A percentile compares a stretch with the other conserved stretches of the same genome.
These are phyloP conservation scores for Stylophora pistillata DNA, from an alignment of 64 coral and sea anemone genomes.

Conservation along the genomic window DNA sequence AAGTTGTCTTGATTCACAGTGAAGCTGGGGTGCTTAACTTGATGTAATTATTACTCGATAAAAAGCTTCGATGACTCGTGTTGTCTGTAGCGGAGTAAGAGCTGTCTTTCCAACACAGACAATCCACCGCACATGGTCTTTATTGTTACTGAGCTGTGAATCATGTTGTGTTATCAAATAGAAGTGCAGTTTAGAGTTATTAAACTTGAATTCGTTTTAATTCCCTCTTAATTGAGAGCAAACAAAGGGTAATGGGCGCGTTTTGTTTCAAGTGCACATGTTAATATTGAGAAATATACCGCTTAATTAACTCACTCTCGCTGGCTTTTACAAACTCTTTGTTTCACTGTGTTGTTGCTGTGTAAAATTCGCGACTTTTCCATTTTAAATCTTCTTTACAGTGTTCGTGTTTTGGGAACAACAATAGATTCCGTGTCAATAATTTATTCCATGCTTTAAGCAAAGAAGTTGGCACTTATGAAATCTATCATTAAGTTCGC, in stretches of 20 bases:
- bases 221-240: constrained; percentile 13
- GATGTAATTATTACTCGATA: not conserved
- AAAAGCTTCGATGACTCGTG: constrained; percentile 23
- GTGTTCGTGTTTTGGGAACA: not conserved
- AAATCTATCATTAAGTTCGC: not conserved
- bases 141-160: constrained; percentile 4
- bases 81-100: not conserved
- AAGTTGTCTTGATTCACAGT: not conserved
- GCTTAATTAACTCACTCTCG: constrained; percentile 25
- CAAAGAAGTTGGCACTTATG: not conserved
- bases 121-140: not conserved
- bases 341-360: constrained; percentile 15
- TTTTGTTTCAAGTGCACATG: constrained; percentile 37
- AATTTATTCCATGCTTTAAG: constrained; percentile 12
- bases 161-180: not conserved
- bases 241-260: constrained; percentile 18
- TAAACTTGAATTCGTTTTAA: constrained; percentile 21
- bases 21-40: not conserved
- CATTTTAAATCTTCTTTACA: not conserved
- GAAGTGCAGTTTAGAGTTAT: constrained; percentile 33
- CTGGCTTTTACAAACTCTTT: constrained; percentile 46
- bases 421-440: not conserved
- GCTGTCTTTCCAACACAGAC: not conserved
- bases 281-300: not conserved
- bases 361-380: not conserved